Percentiles rank a stretch among this genome's conserved stretches.
These are phyloP conservation scores for Ooceraea biroi DNA, from an alignment of 1,140 invertebrate species.

Conservation along the genomic window DNA sequence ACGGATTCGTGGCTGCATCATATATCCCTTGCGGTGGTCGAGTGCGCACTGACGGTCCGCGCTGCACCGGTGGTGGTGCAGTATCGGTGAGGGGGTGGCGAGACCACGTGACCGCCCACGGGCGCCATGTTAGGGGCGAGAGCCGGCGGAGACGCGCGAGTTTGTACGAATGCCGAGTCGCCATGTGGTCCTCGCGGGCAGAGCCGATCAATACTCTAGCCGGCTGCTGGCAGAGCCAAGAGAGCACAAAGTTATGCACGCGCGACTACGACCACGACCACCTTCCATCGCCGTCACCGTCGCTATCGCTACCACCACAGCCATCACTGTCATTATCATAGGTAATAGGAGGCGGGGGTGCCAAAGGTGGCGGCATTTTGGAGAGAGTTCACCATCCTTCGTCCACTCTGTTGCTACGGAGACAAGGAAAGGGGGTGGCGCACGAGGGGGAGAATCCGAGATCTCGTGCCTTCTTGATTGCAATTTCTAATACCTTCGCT, in stretches of 20 bases:
- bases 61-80: constrained; percentile 64
- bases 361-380: constrained; percentile 69
- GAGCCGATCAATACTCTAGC: constrained; percentile 80
- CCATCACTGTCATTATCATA: constrained; percentile 27
- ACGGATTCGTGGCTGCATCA: constrained; percentile 73
- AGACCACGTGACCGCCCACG: constrained; percentile 76
- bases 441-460: background rate
- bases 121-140: constrained; percentile 80
- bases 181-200: constrained; percentile 81
- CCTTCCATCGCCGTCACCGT: constrained; percentile 31
- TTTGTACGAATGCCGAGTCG: constrained; percentile 77
- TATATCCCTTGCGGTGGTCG: constrained; percentile 77
- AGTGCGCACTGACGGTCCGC: constrained; percentile 68
- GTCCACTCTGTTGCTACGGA: constrained; percentile 32
- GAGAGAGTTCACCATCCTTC: constrained; percentile 73
- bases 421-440: constrained; percentile 15
- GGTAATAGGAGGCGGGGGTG: background rate
- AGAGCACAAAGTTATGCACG: constrained; percentile 84
- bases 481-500: constrained; percentile 59
- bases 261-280: constrained; percentile 65
- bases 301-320: constrained; percentile 6
- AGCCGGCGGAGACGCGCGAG: constrained; percentile 76
- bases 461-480: constrained; percentile 49
- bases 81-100: constrained; percentile 67
- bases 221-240: constrained; percentile 79